Percentiles rank a stretch among this genome's conserved stretches.
These are phyloP conservation scores for Cordylochernes scorpioides DNA, from an alignment of 2,888 invertebrate genomes.

Conservation along the genomic window DNA sequence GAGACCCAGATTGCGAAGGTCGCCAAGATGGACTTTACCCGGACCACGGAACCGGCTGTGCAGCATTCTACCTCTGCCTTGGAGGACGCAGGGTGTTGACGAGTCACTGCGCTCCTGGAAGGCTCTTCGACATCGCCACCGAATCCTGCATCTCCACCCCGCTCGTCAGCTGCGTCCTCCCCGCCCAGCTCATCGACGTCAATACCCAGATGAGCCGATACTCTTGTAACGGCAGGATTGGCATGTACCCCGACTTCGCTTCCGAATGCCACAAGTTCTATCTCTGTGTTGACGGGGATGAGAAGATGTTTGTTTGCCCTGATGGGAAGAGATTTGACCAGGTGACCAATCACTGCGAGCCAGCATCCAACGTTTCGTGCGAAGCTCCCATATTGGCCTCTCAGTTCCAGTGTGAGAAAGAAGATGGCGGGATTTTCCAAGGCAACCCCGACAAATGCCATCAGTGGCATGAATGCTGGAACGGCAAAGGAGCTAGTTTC, in stretches of 20 bases:
- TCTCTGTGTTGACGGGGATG: slow-evolving; percentile 7
- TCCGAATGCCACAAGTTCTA: slow-evolving; percentile 6
- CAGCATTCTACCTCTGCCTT: slow-evolving; percentile 10
- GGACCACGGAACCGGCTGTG: slow-evolving; percentile 10
- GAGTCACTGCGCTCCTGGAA: slow-evolving; percentile 6
- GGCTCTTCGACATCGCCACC: slow-evolving; percentile 9
- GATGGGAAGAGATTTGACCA: slow-evolving; percentile 4
- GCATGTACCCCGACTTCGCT: slow-evolving; percentile 8
- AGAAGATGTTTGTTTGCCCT: slow-evolving; percentile 4
- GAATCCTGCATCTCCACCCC: slow-evolving; percentile 9
- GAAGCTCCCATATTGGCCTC: slow-evolving; percentile 5
- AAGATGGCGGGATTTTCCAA: slow-evolving; percentile 9
- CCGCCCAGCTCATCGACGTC: slow-evolving; percentile 1
- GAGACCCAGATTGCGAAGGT: slow-evolving; percentile 6
- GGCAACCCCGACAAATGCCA: slow-evolving; percentile 3
- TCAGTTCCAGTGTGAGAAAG: slow-evolving; percentile 8
- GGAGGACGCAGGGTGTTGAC: slow-evolving; percentile 4
- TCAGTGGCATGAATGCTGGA: slow-evolving; percentile 10
- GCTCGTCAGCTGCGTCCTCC: slow-evolving; percentile 6
- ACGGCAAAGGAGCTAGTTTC: slow-evolving; percentile 7
- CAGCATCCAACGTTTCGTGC: slow-evolving; percentile 1
- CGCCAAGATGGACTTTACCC: slow-evolving; percentile 10
- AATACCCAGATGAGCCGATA: slow-evolving; percentile 4
- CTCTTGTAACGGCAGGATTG: slow-evolving; percentile 8
- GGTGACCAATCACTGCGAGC: slow-evolving; percentile 3